Conservation (phyloP, 2,888 invertebrate species). For the Dynastes maya region DNA sequence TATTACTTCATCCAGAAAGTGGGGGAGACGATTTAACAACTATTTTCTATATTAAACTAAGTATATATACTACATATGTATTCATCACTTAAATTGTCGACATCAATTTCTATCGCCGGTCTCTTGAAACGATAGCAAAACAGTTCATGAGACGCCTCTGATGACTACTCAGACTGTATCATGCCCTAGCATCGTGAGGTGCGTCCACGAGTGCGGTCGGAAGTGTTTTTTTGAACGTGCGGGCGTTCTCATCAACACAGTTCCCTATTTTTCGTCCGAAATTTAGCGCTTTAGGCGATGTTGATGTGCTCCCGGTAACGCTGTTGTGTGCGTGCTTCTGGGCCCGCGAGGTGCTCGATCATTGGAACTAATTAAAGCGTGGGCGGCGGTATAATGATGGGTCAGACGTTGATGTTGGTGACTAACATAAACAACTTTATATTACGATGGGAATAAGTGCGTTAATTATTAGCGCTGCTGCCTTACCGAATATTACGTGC, state of each 20-base stretch:
- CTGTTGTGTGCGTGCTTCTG: constrained; percentile 1
- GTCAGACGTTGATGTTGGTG: constrained; percentile 26
- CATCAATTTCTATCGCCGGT: too few relatives aligned
- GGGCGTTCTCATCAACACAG: constrained; percentile 1
- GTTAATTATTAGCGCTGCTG: too few relatives aligned
- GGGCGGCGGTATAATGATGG: constrained; percentile 33
- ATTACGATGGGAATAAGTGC: constrained; percentile 19
- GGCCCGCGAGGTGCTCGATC: constrained; percentile 24
- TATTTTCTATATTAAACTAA: too few relatives aligned
- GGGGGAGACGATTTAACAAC: too few relatives aligned
- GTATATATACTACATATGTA: too few relatives aligned
- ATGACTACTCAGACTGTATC: not conserved
- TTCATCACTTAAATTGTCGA: too few relatives aligned
- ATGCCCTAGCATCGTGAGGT: constrained; percentile 5
- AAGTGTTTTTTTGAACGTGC: constrained; percentile 36
- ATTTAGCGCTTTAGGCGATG: constrained; percentile 24
- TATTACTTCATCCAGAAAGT: too few relatives aligned
- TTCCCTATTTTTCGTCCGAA: constrained; percentile 30
- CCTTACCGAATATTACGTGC: too few relatives aligned
- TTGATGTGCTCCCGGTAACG: not conserved
- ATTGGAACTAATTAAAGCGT: constrained; percentile 44
- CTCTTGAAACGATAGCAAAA: too few relatives aligned
- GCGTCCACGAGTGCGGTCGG: not conserved
- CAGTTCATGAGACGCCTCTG: not conserved
- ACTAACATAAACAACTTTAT: constrained; percentile 36